phyloP scores from a whole-genome alignment of 2,797 vertebrate genomes.

The Kryptopterus vitreolus region DNA sequence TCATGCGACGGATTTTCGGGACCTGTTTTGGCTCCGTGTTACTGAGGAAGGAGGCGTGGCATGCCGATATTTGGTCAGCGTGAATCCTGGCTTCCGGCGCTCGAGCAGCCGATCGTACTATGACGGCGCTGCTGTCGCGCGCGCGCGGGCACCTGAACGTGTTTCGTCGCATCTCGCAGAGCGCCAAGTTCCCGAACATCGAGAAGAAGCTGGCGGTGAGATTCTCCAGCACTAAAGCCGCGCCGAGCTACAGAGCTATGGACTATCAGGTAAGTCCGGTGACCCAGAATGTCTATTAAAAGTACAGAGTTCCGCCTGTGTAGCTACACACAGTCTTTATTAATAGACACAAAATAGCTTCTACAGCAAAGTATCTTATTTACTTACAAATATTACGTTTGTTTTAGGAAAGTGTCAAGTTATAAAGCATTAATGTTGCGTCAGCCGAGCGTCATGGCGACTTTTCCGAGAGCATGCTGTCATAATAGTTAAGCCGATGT shows the following conservation, averaged over 20 bases:
- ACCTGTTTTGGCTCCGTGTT: neutral
- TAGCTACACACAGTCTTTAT: neutral
- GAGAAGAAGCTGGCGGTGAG: neutral
- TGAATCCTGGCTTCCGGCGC: slow-evolving; percentile 52
- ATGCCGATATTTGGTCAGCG: slow-evolving; percentile 56
- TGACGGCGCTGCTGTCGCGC: slow-evolving; percentile 59
- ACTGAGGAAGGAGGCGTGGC: neutral
- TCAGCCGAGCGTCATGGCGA: neutral
- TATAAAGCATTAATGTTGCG: neutral
- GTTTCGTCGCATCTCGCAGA: neutral
- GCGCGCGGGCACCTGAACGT: slow-evolving; percentile 49
- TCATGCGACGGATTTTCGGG: neutral
- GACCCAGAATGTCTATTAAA: too few relatives aligned
- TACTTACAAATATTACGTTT: neutral
- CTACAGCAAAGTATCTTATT: neutral
- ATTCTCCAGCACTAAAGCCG: slow-evolving; percentile 66
- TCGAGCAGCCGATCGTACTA: slow-evolving; percentile 32
- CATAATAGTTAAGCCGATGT: too few relatives aligned
- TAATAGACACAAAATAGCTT: neutral
- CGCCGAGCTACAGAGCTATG: slow-evolving; percentile 67
- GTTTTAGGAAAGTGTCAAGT: neutral
- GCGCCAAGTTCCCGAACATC: neutral
- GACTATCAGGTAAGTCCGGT: slow-evolving; percentile 72
- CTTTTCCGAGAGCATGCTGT: too few relatives aligned
- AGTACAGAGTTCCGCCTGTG: neutral